Base-by-base conservation (phyloP, 2,797 vertebrate genomes). In the Bovichtus variegatus region DNA sequence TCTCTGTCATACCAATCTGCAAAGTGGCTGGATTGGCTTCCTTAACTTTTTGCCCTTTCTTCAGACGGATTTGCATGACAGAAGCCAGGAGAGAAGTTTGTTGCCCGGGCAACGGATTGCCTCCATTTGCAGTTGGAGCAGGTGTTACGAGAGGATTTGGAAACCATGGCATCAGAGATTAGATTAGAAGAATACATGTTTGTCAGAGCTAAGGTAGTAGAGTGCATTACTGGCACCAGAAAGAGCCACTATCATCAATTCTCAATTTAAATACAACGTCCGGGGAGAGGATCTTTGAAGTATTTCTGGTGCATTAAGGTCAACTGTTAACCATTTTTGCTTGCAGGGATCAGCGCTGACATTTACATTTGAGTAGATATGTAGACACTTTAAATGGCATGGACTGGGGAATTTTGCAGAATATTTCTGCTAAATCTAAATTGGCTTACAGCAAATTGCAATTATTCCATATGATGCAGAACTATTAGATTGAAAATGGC, bases 31-130 rank as follows among this genome's bases (percentile, higher is more conserved):
- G 77, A 90, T 87, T 61, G 74, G 78, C 90, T 92, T 85, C 90
- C 84, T 92, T 92, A 93, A 94, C 93, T 93, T 95, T 90, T 91
- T 86, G 84, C 83, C 89, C 87, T 88, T 92, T 92, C 86, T 89
- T 89, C 76, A 57, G 61, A 86, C 75, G 86, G 90, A 94, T 94
- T 93, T 94, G 89, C 94, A 94, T 94, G 92, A 93, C 90, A 91
- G 90, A 91, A 89, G 85, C 87, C 89, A 87, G 86, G 78, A 90
- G 89, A 92, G 87, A 90, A 90, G 89, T 90, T 86, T 86, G 93
- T 95, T 95, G 85, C 95, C 92, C 8, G 49, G 93, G 93, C 81
- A 94, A 95, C 93, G 80, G 89, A 91, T 93, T 94, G 92, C 89
- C 92, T 90, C 90, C 89, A 89, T 94, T 93, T 93, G 82, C 93